phyloP scores from a whole-genome alignment of 1,140 invertebrate species.

The Cotesia vestalis region DNA sequence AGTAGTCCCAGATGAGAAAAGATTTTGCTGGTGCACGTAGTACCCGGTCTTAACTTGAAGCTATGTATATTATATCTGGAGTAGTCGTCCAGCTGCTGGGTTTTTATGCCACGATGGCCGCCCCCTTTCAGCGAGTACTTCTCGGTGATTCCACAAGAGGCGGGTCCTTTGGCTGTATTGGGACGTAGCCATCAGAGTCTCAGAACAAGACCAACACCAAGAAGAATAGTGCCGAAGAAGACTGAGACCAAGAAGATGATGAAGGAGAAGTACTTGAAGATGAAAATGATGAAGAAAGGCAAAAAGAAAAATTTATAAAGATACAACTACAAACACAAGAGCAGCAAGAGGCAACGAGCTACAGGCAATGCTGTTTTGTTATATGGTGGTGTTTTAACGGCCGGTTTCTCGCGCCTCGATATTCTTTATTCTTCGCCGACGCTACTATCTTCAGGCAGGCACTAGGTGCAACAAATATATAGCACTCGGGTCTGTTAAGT shows the following conservation, averaged over 20 bases:
- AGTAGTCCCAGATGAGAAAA: no score
- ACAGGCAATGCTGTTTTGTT: no score
- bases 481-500: conserved; percentile 27
- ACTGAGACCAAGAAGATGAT: not conserved
- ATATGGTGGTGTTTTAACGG: conserved; percentile 43
- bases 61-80: not conserved
- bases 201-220: conserved; percentile 18
- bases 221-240: conserved; percentile 13
- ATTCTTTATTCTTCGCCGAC: conserved; percentile 46
- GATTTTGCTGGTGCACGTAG: not conserved
- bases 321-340: not conserved
- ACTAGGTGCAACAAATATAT: conserved; percentile 3
- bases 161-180: conserved; percentile 11
- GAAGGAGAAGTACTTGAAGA: conserved; percentile 14
- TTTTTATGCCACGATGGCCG: conserved; percentile 36
- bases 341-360: no score
- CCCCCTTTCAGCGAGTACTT: conserved; percentile 42
- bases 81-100: not conserved
- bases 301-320: not conserved
- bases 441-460: conserved; percentile 40
- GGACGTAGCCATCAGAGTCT: conserved; percentile 27
- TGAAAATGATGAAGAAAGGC: conserved; percentile 2
- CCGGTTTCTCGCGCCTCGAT: conserved; percentile 42
- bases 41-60: not conserved
- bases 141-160: conserved; percentile 33